A percentile compares a stretch with the other conserved stretches of the same genome.
Evolutionary conservation across 1,140 invertebrate genomes (phyloP).

Genomic region (Tetragonula clypearis): DNA sequence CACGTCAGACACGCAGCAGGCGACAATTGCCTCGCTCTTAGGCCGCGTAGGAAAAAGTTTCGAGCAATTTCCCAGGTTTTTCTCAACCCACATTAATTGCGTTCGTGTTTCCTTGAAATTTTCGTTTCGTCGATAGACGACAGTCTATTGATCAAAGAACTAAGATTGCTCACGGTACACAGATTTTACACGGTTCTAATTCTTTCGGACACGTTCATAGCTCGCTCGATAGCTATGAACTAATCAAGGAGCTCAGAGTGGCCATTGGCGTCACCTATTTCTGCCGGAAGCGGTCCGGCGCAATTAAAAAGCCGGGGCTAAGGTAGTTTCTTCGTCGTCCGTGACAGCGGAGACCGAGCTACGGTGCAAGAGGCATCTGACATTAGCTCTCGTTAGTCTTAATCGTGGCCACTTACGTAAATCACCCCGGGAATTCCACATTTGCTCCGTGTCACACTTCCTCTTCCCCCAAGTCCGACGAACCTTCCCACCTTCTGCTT

Average conservation of each 20-base stretch:
- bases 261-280: slow-evolving; percentile 54
- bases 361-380: slow-evolving; percentile 56
- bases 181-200: neutral
- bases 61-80: too few species aligned
- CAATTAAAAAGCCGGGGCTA: slow-evolving; percentile 44
- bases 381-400: slow-evolving; percentile 71
- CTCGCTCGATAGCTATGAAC: neutral
- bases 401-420: slow-evolving; percentile 72
- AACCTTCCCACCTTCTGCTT: neutral
- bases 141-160: neutral
- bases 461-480: neutral
- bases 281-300: slow-evolving; percentile 13
- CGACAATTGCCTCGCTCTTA: too few species aligned
- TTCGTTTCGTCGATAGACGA: neutral
- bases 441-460: slow-evolving; percentile 45
- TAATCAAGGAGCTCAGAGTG: slow-evolving; percentile 52
- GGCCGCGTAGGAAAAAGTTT: too few species aligned
- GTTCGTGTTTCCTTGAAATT: neutral
- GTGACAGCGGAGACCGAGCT: slow-evolving; percentile 25
- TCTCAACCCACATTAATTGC: too few species aligned
- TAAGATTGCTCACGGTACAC: neutral
- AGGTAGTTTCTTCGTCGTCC: slow-evolving; percentile 21
- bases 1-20: too few species aligned
- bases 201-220: neutral
- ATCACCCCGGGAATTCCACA: slow-evolving; percentile 67